These are phyloP conservation scores for Pseudonaja textilis DNA, from an alignment of 2,113 vertebrate species.

Conservation along the genomic window DNA sequence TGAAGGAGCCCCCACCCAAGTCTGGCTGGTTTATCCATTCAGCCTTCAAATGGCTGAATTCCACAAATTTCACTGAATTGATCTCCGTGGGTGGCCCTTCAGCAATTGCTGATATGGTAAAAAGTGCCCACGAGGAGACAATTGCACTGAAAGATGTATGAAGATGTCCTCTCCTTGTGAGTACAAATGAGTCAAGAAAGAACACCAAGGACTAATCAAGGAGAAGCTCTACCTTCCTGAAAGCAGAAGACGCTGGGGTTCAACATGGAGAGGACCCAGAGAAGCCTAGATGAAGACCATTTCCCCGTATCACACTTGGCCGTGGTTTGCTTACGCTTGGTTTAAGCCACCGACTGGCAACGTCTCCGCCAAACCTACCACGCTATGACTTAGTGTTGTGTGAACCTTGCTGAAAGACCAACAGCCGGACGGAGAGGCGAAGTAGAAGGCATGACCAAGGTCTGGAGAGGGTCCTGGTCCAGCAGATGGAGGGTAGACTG, in stretches of 20 bases:
- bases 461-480: neutral
- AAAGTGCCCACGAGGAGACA: neutral
- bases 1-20: neutral
- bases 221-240: neutral
- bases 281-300: neutral
- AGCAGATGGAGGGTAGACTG: neutral
- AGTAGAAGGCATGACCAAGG: neutral
- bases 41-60: neutral
- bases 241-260: neutral
- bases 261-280: neutral
- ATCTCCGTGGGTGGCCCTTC: neutral
- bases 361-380: neutral
- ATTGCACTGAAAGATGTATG: neutral
- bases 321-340: neutral
- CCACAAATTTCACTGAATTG: neutral
- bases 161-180: neutral
- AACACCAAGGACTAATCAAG: neutral
- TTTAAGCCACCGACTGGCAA: neutral
- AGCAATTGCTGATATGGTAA: neutral
- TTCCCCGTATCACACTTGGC: neutral
- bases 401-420: neutral
- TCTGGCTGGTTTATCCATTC: neutral
- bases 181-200: neutral
- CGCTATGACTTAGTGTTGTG: neutral
- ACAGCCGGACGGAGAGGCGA: neutral